phyloP scores from a whole-genome alignment of 2,888 invertebrate genomes.

The Nebria salina region DNA sequence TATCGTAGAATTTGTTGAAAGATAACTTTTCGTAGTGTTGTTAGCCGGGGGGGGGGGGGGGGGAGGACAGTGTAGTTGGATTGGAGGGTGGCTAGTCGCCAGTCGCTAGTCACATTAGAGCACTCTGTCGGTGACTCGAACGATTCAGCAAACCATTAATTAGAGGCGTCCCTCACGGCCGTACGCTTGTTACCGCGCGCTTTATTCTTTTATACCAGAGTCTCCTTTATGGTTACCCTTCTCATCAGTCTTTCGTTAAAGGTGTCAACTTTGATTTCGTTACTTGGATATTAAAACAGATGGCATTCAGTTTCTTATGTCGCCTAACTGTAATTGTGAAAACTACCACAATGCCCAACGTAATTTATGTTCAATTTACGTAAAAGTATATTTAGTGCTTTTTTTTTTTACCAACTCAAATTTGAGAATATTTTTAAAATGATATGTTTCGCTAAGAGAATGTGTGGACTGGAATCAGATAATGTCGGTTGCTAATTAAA shows the following conservation, averaged over 20 bases:
- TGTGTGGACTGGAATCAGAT: conserved; percentile 28
- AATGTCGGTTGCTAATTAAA: conserved; percentile 25
- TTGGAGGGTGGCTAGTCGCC: not conserved
- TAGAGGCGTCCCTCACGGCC: conserved; percentile 5
- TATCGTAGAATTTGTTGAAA: too few species aligned
- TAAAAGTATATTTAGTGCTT: not conserved
- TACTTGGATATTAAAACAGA: conserved; percentile 19
- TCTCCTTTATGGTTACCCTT: conserved; percentile 4
- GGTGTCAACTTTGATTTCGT: conserved; percentile 38
- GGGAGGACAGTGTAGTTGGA: not conserved
- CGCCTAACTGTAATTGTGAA: not conserved
- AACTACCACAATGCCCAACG: not conserved
- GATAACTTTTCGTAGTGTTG: too few species aligned
- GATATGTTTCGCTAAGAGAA: not conserved
- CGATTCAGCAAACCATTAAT: conserved; percentile 31
- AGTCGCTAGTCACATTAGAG: not conserved
- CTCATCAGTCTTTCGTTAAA: conserved; percentile 40
- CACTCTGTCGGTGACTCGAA: conserved; percentile 19
- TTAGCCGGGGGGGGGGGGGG: too few species aligned
- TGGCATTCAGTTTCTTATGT: not conserved
- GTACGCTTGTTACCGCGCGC: conserved; percentile 27
- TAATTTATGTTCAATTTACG: not conserved
- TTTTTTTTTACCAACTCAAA: too few species aligned
- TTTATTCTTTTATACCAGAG: conserved; percentile 39
- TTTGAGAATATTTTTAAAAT: not conserved